These are phyloP conservation scores for Phylloscopus whistleri DNA, from an alignment of 2,113 vertebrate genomes.

Conservation along the genomic window DNA sequence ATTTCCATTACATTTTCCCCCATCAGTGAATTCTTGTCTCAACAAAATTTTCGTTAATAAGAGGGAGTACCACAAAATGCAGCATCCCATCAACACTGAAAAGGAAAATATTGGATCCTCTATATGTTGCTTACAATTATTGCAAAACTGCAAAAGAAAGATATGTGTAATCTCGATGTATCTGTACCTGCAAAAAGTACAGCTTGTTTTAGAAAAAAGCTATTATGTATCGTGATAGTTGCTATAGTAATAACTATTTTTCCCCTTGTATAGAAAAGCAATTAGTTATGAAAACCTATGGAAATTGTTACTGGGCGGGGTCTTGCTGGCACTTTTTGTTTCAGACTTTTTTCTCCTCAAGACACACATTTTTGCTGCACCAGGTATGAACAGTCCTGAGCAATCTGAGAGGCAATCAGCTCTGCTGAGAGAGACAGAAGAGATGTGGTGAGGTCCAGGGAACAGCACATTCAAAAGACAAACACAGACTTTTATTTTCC, in stretches of 20 bases:
- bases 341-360: neutral
- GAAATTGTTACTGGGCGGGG: neutral
- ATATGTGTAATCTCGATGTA: rapidly evolving
- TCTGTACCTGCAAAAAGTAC: neutral
- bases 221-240: neutral
- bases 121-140: neutral
- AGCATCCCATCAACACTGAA: neutral
- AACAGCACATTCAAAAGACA: neutral
- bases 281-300: neutral
- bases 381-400: neutral
- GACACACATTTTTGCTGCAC: neutral
- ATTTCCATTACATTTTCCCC: neutral
- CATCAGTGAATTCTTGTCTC: neutral
- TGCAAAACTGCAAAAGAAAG: neutral
- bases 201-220: neutral
- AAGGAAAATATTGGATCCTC: neutral
- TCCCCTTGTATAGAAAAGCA: neutral
- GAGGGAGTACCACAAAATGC: neutral
- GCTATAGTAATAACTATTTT: neutral
- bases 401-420: neutral
- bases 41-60: neutral
- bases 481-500: neutral
- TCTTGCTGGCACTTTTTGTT: neutral
- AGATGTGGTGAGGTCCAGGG: neutral
- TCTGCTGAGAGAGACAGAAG: neutral